A percentile compares a stretch with the other conserved stretches of the same genome.
These are phyloP conservation scores for Alouatta palliata DNA, from an alignment of 2,113 vertebrate genomes.

Conservation along the genomic window DNA sequence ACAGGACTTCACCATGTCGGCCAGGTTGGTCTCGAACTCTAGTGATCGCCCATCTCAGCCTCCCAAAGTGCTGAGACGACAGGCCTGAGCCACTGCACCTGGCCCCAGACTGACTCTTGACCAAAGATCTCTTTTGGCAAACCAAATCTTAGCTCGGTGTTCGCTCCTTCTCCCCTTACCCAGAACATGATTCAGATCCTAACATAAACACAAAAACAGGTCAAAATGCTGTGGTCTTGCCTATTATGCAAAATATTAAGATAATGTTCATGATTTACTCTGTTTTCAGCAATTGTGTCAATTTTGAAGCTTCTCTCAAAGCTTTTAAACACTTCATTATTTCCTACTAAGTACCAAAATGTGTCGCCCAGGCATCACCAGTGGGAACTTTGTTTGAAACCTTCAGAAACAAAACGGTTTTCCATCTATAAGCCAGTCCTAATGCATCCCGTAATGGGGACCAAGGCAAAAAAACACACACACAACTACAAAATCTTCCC, in stretches of 20 bases:
- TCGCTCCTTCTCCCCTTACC: neutral
- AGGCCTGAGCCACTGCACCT: neutral
- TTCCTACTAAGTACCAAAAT: neutral
- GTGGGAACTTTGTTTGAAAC: neutral
- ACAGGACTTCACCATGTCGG: too few relatives aligned
- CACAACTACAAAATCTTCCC: conserved; percentile 17
- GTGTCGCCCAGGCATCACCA: neutral
- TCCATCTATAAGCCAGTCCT: neutral
- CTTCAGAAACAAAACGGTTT: neutral
- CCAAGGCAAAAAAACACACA: neutral
- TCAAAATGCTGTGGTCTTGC: neutral
- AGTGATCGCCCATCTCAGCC: neutral
- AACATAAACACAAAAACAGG: neutral
- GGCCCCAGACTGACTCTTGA: neutral
- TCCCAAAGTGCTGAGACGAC: neutral
- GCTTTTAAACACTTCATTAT: neutral
- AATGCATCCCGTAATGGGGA: neutral
- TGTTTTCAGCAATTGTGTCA: neutral
- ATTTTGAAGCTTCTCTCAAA: too few relatives aligned
- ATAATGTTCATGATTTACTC: neutral
- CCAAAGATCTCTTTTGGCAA: neutral
- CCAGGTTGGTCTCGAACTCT: neutral
- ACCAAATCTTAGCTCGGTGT: neutral
- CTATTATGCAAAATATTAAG: neutral
- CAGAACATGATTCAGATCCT: neutral